These are phyloP conservation scores for Pomacea canaliculata DNA, from an alignment of 2,888 invertebrate species.

Conservation along the genomic window DNA sequence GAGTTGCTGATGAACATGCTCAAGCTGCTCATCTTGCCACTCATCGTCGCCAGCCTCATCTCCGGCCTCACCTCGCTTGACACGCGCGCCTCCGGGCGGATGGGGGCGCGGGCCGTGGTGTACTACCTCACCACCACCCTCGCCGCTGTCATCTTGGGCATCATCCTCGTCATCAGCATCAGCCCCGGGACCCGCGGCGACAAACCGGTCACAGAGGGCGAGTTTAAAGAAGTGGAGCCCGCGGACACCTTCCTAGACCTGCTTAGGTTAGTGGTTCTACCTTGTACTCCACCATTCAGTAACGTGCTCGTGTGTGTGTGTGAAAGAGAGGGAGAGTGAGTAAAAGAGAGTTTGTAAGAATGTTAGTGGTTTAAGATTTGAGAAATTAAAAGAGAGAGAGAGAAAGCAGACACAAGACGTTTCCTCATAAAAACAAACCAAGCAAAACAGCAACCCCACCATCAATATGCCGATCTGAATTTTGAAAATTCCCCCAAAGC, in stretches of 20 bases:
- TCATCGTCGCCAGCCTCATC: slow-evolving; percentile 77
- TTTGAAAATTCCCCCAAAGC: no score
- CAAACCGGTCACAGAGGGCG: slow-evolving; percentile 10
- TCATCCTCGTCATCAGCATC: slow-evolving; percentile 88
- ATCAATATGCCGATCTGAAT: no score
- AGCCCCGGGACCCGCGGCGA: slow-evolving; percentile 76
- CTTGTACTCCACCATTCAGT: not conserved
- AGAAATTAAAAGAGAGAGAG: no score
- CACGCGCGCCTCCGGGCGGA: slow-evolving; percentile 88
- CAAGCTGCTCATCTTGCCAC: slow-evolving; percentile 79
- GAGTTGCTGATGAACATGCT: slow-evolving; percentile 78
- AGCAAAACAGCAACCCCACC: no score
- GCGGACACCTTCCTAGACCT: slow-evolving; percentile 46
- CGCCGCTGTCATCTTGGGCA: slow-evolving; percentile 88
- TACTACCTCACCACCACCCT: slow-evolving; percentile 94
- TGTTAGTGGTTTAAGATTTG: no score
- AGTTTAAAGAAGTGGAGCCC: slow-evolving; percentile 32
- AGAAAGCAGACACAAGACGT: no score
- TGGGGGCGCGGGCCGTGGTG: slow-evolving; percentile 84
- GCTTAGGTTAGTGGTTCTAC: slow-evolving; percentile 30
- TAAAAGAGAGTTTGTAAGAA: no score
- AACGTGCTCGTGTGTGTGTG: not conserved
- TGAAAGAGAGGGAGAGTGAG: no score
- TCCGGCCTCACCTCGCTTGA: slow-evolving; percentile 87
- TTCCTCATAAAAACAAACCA: no score